These are phyloP conservation scores for Antitype chi DNA, from an alignment of 2,888 invertebrate genomes.

Conservation along the genomic window DNA sequence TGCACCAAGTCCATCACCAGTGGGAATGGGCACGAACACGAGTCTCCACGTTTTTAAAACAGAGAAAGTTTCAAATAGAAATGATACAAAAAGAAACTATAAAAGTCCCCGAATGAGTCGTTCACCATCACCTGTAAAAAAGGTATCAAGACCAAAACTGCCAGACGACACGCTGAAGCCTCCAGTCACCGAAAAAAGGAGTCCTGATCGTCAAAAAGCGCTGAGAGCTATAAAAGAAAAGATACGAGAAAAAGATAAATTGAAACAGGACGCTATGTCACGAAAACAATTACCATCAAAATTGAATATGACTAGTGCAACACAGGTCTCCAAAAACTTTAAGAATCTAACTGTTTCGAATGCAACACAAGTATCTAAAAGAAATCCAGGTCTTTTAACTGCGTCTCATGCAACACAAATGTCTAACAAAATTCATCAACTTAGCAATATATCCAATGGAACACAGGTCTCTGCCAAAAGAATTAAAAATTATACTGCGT, in stretches of 20 bases:
- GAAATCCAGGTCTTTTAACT: conserved; percentile 22
- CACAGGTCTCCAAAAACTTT: conserved; percentile 36
- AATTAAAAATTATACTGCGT: not conserved
- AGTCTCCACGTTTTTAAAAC: conserved; percentile 27
- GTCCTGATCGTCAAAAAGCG: conserved; percentile 49
- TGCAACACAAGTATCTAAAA: conserved; percentile 43
- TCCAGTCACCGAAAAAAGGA: conserved; percentile 35
- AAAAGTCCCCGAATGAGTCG: conserved; percentile 37
- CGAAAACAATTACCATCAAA: conserved; percentile 25
- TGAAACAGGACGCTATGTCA: conserved; percentile 19
- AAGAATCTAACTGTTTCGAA: conserved; percentile 37
- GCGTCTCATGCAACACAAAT: conserved; percentile 42
- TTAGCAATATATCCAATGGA: conserved; percentile 3
- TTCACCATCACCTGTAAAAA: conserved; percentile 56
- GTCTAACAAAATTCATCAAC: conserved; percentile 19
- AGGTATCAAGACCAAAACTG: conserved; percentile 41
- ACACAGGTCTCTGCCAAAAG: conserved; percentile 25
- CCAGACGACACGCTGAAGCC: conserved; percentile 45
- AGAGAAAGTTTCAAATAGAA: conserved; percentile 35
- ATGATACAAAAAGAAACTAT: conserved; percentile 16
- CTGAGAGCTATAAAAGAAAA: conserved; percentile 51
- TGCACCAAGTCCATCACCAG: conserved; percentile 9
- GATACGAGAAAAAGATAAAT: conserved; percentile 58
- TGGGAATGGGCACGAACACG: not conserved
- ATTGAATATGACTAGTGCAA: conserved; percentile 8